Base-by-base conservation (phyloP, 2,888 invertebrate species). In the Caprella mutica region DNA sequence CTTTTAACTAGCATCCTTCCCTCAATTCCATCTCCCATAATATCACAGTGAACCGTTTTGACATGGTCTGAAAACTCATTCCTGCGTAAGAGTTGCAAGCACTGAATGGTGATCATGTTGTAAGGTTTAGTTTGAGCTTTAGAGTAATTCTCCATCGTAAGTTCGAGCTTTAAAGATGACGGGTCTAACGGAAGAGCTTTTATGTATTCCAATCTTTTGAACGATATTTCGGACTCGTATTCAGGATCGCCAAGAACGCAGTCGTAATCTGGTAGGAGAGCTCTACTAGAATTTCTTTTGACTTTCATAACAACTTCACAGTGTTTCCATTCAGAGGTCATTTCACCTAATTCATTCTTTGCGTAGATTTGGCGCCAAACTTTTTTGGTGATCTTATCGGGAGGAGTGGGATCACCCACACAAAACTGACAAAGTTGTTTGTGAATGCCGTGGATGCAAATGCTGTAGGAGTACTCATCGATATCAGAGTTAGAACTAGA, bases 91-190 rank as follows among this genome's bases (percentile, higher is more conserved):
- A 29, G 6, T 50, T 58, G 54, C 53, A 64, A 55, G 68, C 77
- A 77, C 52, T 75, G 69, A 67, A 77, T 76, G 0, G 76, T 77
- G 67, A 73, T 76, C 74, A 72, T 71, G 21, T 69, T 68, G 52
- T 69, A 68, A 1, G 71, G 71, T 60, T 72, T 71, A 30, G 58
- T 60, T 33, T 64, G 64, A 29, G 60, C 60, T 9, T 60, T 40
- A 4, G 64, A 64, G 51, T 64, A 64, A 19, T 60, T 59, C 38
- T 64, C 59, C 14, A 64, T 27, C 2, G 35, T 51, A 3, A 64
- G 55, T 39, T 64, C 64, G 50, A 64, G 58, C 1, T 55, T 61
- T 14, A 61, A n/a, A n/a, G n/a, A n/a, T n/a, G n/a, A n/a, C n/a
- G n/a, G n/a, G n/a, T n/a, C n/a, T n/a, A n/a, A n/a, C n/a, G n/a